A percentile compares a stretch with the other conserved stretches of the same genome.
Conservation (phyloP, 2,797 vertebrate species). For the Rhinophrynus dorsalis region DNA sequence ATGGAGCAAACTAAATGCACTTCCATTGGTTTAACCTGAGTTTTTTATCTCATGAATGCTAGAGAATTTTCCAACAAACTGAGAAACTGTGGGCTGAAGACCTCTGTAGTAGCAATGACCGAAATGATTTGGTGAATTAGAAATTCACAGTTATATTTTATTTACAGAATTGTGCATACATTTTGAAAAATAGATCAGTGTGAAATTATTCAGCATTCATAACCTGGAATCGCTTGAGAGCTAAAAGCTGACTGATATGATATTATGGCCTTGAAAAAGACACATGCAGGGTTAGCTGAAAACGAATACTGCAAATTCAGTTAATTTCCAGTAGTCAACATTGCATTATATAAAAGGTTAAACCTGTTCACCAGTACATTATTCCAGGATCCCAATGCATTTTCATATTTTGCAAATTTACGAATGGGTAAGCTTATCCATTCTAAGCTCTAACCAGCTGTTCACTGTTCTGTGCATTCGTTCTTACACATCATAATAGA, state of each 20-base stretch:
- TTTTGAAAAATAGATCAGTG: not conserved
- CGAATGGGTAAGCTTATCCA: conserved; percentile 27
- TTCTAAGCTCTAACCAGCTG: conserved; percentile 31
- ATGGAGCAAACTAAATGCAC: too few species aligned
- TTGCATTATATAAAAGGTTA: conserved; percentile 20
- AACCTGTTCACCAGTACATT: conserved; percentile 9
- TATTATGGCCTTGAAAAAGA: not conserved
- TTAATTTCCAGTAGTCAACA: not conserved
- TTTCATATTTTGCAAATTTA: conserved; percentile 34
- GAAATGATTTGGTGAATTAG: too few species aligned
- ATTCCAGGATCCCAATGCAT: conserved; percentile 8
- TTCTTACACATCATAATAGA: conserved; percentile 36
- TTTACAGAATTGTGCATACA: too few species aligned
- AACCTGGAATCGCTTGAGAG: not conserved
- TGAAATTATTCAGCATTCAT: not conserved
- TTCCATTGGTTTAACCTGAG: too few species aligned
- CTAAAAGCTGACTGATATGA: not conserved
- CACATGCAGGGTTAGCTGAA: not conserved
- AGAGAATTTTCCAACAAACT: too few species aligned
- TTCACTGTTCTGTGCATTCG: conserved; percentile 24
- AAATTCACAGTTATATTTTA: too few species aligned
- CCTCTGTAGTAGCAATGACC: too few species aligned
- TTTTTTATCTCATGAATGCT: too few species aligned
- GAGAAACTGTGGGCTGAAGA: too few species aligned
- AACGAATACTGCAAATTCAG: not conserved